Conservation (phyloP, 2,797 vertebrate species). For the Florisuga fusca region DNA sequence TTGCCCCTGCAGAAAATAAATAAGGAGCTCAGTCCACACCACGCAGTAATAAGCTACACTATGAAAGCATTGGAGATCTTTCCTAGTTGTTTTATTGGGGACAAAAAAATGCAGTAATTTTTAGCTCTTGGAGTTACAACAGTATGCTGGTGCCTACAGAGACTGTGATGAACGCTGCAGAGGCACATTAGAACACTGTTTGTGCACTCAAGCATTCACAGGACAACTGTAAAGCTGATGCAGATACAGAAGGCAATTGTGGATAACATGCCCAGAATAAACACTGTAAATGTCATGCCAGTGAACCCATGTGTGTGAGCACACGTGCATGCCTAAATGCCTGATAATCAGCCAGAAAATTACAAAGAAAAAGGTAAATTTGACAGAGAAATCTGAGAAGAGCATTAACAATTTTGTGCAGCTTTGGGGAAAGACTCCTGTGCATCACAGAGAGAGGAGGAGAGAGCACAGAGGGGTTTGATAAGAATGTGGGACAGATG, state of each 20-base stretch:
- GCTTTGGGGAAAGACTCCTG: neutral
- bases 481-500: neutral
- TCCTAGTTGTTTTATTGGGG: neutral
- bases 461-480: neutral
- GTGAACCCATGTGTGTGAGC: neutral
- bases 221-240: neutral
- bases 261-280: neutral
- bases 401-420: neutral
- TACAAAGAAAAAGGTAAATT: neutral
- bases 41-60: neutral
- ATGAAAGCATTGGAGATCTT: neutral
- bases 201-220: neutral
- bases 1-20: neutral
- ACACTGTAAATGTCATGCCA: neutral
- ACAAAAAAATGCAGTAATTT: neutral
- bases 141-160: neutral
- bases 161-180: neutral
- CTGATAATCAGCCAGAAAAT: neutral
- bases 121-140: neutral
- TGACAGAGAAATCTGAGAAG: neutral
- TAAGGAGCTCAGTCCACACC: neutral
- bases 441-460: neutral
- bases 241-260: neutral
- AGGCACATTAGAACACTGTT: neutral
- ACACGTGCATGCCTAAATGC: accelerated